Evolutionary conservation across 2,797 vertebrate species (phyloP).

Genomic region (Loriculus beryllinus): DNA sequence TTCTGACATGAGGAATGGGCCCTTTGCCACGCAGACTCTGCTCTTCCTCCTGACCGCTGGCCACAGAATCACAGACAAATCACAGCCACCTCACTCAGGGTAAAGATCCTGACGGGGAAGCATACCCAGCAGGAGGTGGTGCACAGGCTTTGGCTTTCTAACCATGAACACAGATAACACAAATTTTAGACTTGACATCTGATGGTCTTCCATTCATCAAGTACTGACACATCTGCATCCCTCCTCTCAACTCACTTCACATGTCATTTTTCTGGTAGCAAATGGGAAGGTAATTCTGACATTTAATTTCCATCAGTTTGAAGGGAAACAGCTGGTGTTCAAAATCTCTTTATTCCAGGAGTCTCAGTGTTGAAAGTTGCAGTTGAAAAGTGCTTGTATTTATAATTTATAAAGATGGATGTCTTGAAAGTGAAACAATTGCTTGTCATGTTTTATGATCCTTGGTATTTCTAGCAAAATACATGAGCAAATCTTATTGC

Average conservation of each 20-base stretch:
- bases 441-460: not conserved
- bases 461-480: constrained; percentile 9
- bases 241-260: not conserved
- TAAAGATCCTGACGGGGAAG: not conserved
- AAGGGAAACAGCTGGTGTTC: not conserved
- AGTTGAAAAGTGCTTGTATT: not conserved
- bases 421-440: not conserved
- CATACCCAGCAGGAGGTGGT: not conserved
- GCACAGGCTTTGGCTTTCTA: not conserved
- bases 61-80: not conserved
- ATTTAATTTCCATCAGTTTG: not conserved
- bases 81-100: not conserved
- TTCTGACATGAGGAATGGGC: not conserved
- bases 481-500: not conserved
- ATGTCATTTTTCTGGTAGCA: not conserved
- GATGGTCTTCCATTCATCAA: not conserved
- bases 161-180: not conserved
- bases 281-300: not conserved
- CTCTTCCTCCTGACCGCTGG: not conserved
- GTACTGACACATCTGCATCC: not conserved
- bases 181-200: not conserved
- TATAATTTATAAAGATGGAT: not conserved
- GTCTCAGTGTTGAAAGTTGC: not conserved
- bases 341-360: not conserved
- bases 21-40: not conserved